phyloP scores from a whole-genome alignment of 2,888 invertebrate genomes.

The Apotomis betuletana region DNA sequence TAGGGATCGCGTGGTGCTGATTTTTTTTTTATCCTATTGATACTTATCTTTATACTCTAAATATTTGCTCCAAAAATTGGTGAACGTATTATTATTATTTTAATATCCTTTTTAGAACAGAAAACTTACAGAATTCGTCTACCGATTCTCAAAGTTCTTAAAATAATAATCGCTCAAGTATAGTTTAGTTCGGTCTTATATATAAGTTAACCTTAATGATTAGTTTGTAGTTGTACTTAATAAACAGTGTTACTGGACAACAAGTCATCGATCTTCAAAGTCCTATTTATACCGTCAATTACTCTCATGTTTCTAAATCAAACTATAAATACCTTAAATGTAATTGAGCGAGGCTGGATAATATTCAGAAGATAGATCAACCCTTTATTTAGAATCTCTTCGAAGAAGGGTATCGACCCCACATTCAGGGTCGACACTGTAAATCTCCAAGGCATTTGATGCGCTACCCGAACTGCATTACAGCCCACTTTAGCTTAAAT shows the following conservation, averaged over 20 bases:
- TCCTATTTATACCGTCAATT: constrained; percentile 2
- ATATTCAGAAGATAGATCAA: constrained; percentile 7
- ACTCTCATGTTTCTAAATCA: not conserved
- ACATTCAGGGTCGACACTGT: not conserved
- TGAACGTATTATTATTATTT: too few relatives aligned
- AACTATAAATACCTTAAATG: not conserved
- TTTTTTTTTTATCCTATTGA: not conserved
- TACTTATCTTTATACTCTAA: too few relatives aligned
- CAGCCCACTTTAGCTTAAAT: constrained; percentile 23
- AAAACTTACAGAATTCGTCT: too few relatives aligned
- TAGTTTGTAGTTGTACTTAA: not conserved
- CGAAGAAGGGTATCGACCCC: constrained; percentile 19
- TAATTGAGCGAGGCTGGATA: constrained; percentile 5
- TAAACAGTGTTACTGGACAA: not conserved
- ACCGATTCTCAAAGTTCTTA: too few relatives aligned
- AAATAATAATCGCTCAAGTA: too few relatives aligned
- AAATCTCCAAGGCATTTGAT: constrained; percentile 15
- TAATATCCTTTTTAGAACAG: too few relatives aligned
- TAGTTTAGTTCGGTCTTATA: too few relatives aligned
- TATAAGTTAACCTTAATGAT: not conserved
- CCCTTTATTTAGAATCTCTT: constrained; percentile 10
- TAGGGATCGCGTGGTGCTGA: constrained; percentile 2
- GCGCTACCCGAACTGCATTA: constrained; percentile 6
- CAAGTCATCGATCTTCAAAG: not conserved
- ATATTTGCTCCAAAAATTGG: too few relatives aligned